Percentiles rank a stretch among this genome's conserved stretches.
Conservation (phyloP, 2,113 vertebrate species). For the Crypturellus undulatus region DNA sequence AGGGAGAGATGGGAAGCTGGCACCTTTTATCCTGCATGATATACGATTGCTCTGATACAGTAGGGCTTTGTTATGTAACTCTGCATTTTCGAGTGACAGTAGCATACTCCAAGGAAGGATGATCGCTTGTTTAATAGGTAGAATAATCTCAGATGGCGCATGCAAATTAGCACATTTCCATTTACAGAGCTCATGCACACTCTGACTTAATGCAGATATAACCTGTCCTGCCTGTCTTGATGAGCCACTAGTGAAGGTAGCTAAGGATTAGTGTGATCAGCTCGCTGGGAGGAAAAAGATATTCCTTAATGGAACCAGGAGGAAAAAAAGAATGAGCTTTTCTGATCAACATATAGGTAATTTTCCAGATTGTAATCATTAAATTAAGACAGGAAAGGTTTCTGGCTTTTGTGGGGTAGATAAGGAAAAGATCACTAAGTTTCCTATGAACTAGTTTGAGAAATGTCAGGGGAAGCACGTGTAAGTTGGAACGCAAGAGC, state of each 20-base stretch:
- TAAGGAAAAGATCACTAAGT: not conserved
- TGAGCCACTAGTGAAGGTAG: not conserved
- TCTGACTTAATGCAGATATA: not conserved
- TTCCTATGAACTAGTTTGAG: not conserved
- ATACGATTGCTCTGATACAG: not conserved
- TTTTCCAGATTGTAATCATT: not conserved
- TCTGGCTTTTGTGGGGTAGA: not conserved
- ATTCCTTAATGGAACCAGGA: not conserved
- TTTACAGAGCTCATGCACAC: not conserved
- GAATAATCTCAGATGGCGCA: not conserved
- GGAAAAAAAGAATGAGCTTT: not conserved
- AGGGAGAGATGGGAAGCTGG: not conserved
- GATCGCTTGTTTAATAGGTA: not conserved
- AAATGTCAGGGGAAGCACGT: not conserved
- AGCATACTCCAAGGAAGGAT: not conserved
- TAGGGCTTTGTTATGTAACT: not conserved
- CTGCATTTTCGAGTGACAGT: not conserved
- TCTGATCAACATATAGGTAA: not conserved
- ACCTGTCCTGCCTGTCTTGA: not conserved
- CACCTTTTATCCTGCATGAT: not conserved
- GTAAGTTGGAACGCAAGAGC: not conserved
- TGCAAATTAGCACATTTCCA: conserved; percentile 9
- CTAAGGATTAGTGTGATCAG: not conserved
- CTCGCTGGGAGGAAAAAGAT: not conserved
- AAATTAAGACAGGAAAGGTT: not conserved